Base-by-base conservation (phyloP, 1,140 invertebrate species). In the Lordiphosa stackelbergi region DNA sequence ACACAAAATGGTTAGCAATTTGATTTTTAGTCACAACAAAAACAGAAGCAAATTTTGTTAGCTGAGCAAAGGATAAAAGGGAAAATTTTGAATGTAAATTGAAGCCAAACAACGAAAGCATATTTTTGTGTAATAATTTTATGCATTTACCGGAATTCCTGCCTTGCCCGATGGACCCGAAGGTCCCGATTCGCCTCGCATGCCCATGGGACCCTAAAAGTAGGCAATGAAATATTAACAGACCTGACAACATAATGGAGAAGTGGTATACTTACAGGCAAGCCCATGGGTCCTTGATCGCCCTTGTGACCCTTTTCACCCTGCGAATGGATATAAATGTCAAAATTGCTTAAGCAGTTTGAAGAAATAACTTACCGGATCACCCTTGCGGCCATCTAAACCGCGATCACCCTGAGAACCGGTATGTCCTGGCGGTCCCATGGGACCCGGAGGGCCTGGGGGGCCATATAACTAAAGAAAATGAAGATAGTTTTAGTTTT, bases 261-360 rank as follows among this genome's bases (percentile, higher is more conserved):
- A 19, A 19, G 4, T 24, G 22, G 5, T 11, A 77, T 38, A 94
- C 94, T 93, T 93, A 97, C 96, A 73, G 96, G 96, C 86, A 98
- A 90, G 87, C 96, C 96, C 95, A 98, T 97, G 46, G 96, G 95
- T 74, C 96, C 96, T 46, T 94, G 92, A 89, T 97, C 95, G 51
- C 96, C 96, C 89, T 95, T 96, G 45, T 91, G 90, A 49, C 96
- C 96, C 89, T 95, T 95, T 68, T 95, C 93, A 69, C 96, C 96
- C 96, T 98, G 60, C n/a, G 13, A 53, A n/a, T 38, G n/a, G 6
- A 12, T 19, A n/a, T 9, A 11, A 9, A 11, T 2, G 56, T 51
- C 28, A 22, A 16, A 31, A 48, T 28, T 9, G 2, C 4, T 4
- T 11, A 10, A 6, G 13, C 40, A 87, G 38, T 91, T 90, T 16